Evolutionary conservation across 1,140 invertebrate species (phyloP).

Genomic region (Scaptomyza hsui): DNA sequence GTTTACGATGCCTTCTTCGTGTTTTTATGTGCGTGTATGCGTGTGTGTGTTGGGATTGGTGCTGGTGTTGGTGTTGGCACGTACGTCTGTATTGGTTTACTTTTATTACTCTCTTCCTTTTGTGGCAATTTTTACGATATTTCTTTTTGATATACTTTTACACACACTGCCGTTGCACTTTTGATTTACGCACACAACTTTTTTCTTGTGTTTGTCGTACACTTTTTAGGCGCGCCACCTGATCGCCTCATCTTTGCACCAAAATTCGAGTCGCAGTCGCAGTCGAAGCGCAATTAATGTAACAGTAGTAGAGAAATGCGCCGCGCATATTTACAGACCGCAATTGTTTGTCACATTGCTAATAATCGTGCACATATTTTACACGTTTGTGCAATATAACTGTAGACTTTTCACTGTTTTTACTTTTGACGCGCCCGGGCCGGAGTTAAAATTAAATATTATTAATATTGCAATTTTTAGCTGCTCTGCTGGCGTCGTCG

Average conservation of each 20-base stretch:
- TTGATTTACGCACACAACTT: slow-evolving; percentile 16
- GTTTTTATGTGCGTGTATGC: slow-evolving; percentile 22
- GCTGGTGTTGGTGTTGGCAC: slow-evolving; percentile 22
- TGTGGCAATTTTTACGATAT: slow-evolving; percentile 35
- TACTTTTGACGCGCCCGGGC: slow-evolving; percentile 17
- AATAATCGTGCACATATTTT: slow-evolving; percentile 4
- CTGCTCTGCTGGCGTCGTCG: slow-evolving; percentile 73
- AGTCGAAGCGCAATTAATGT: slow-evolving; percentile 66
- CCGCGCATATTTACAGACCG: slow-evolving; percentile 51
- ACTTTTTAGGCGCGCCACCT: slow-evolving; percentile 52
- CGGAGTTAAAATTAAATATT: slow-evolving; percentile 34
- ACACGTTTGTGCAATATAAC: slow-evolving; percentile 17
- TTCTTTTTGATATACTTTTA: slow-evolving; percentile 34
- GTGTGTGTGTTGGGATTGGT: slow-evolving; percentile 28
- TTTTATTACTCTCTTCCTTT: slow-evolving; percentile 29
- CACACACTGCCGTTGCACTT: slow-evolving; percentile 36
- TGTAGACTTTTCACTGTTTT: slow-evolving; percentile 5
- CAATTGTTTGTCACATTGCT: slow-evolving; percentile 37
- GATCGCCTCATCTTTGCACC: slow-evolving; percentile 56
- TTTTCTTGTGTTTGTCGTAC: slow-evolving; percentile 24
- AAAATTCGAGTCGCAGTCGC: slow-evolving; percentile 41
- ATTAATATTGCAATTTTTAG: slow-evolving; percentile 71
- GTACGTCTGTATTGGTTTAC: slow-evolving; percentile 32
- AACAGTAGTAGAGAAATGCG: slow-evolving; percentile 59
- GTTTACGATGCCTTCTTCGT: slow-evolving; percentile 50